Evolutionary conservation across 2,888 invertebrate genomes (phyloP).

Genomic region (Hirtodrosophila trivittata): DNA sequence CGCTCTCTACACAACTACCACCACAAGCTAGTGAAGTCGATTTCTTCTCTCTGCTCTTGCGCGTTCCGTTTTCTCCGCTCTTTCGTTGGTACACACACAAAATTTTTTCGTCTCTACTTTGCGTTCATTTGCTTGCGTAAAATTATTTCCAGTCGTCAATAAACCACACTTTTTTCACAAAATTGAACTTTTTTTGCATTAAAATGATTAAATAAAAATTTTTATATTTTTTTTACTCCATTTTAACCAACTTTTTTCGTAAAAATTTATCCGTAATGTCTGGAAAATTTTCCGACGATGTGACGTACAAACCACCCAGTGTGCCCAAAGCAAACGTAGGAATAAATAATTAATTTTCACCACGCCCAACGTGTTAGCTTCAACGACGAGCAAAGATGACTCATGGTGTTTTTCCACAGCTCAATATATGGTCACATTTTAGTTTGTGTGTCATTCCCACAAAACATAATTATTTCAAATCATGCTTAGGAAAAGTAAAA

Average conservation of each 20-base stretch:
- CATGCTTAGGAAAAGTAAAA: too few species aligned
- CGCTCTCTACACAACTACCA: constrained; percentile 37
- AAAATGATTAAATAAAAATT: constrained; percentile 20
- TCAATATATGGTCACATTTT: constrained; percentile 32
- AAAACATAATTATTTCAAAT: background rate
- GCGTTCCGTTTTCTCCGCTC: constrained; percentile 70
- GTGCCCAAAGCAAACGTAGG: constrained; percentile 47
- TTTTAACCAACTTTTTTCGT: constrained; percentile 56
- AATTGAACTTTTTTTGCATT: constrained; percentile 23
- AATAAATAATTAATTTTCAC: constrained; percentile 58
- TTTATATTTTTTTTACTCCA: constrained; percentile 31
- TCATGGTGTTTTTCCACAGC: constrained; percentile 13
- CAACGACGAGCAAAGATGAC: constrained; percentile 26
- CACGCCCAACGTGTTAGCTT: constrained; percentile 50
- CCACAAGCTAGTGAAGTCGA: constrained; percentile 35
- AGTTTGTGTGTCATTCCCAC: background rate
- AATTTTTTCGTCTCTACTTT: constrained; percentile 75
- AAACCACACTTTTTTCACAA: constrained; percentile 36
- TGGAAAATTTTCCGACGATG: constrained; percentile 69
- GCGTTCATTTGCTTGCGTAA: constrained; percentile 58
- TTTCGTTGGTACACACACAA: constrained; percentile 82
- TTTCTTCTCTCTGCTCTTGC: constrained; percentile 65
- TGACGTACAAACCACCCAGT: constrained; percentile 52
- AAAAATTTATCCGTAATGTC: constrained; percentile 60
- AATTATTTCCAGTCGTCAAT: constrained; percentile 49